A percentile compares a stretch with the other conserved stretches of the same genome.
These are phyloP conservation scores for Pyralis farinalis DNA, from an alignment of 2,888 invertebrate genomes.

Conservation along the genomic window DNA sequence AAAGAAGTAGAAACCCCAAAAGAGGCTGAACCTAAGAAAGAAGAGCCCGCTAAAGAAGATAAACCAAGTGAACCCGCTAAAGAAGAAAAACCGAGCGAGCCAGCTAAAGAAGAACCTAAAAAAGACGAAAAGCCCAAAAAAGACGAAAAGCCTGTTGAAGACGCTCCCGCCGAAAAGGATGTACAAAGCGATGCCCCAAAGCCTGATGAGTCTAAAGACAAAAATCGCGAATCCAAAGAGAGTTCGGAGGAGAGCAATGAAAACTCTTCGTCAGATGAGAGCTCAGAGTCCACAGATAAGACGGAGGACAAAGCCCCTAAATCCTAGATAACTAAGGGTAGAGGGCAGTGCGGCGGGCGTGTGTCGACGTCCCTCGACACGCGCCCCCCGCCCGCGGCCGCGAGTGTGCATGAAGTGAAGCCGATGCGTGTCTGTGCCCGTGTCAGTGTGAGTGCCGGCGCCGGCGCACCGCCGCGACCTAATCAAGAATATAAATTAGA, in stretches of 20 bases:
- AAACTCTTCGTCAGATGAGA: constrained; percentile 45
- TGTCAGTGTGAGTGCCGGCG: constrained; percentile 40
- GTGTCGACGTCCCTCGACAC: constrained; percentile 77
- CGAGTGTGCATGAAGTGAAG: constrained; percentile 23
- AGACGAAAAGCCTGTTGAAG: constrained; percentile 17
- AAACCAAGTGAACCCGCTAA: constrained; percentile 20
- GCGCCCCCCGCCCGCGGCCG: constrained; percentile 57
- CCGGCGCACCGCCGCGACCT: constrained; percentile 31
- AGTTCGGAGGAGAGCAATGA: constrained; percentile 51
- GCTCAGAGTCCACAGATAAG: constrained; percentile 35
- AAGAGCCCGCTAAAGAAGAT: constrained; percentile 18
- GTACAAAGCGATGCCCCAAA: constrained; percentile 17
- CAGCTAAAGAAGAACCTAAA: constrained; percentile 14
- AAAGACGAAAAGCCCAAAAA: constrained; percentile 16
- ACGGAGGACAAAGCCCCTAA: constrained; percentile 21
- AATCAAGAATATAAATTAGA: constrained; percentile 59
- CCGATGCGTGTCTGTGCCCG: constrained; percentile 14
- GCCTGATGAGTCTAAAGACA: constrained; percentile 23
- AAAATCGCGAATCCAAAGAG: constrained; percentile 30
- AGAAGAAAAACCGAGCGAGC: constrained; percentile 16
- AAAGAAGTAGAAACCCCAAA: constrained; percentile 19
- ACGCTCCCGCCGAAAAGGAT: not conserved
- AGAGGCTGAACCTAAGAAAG: constrained; percentile 21
- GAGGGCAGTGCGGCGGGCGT: constrained; percentile 62
- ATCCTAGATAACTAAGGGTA: constrained; percentile 40